Evolutionary conservation across 2,113 vertebrate species (phyloP), one percentile per base, ranked within the genome.

Genomic region (Motacilla alba): DNA sequence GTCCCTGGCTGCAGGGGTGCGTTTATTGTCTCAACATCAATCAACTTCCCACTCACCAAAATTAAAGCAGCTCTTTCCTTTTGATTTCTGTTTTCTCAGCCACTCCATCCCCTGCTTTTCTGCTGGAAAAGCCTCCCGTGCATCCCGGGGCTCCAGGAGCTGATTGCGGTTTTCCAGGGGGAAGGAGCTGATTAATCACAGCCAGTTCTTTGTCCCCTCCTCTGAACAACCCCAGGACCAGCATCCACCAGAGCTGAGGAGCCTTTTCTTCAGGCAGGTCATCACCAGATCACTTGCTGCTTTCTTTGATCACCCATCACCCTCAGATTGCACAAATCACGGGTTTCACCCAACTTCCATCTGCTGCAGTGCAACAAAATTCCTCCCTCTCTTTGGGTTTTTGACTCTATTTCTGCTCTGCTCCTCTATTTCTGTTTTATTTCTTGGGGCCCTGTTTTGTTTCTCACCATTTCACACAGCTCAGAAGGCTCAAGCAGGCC

Each of bases 1-100:
- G 59, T 50, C 55, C 59, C 63, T 49, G 55, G 55, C 83, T 83
- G 68, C 83, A 89, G 58, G 53, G 46, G 46, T 30, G 79, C 44
- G 1, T 77, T 94, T 89, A 89, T 91, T 91, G 68, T 80, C 84
- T 81, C 83, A 62, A 56, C 47, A 92, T 69, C 87, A 44, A 81
- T 66, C 76, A 41, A 2, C 41, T 27, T 67, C 14, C 63, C 9
- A 14, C 72, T 79, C 58, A 23, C 37, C 87, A 16, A 52, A 77
- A 35, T 49, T 60, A 28, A 91, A 91, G 31, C 55, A 23, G 17
- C 76, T 78, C 43, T 91, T 70, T 41, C 55, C 31, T 64, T 76
- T 35, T 53, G 28, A 21, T 50, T 93, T 46, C 35, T 67, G 0
- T 87, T 85, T 88, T 83, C 94, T 72, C 74, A 56, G 8, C 26